Percentiles rank a stretch among this genome's conserved stretches.
These are phyloP conservation scores for Eremobia ochroleuca DNA, from an alignment of 2,888 invertebrate genomes.

Conservation along the genomic window DNA sequence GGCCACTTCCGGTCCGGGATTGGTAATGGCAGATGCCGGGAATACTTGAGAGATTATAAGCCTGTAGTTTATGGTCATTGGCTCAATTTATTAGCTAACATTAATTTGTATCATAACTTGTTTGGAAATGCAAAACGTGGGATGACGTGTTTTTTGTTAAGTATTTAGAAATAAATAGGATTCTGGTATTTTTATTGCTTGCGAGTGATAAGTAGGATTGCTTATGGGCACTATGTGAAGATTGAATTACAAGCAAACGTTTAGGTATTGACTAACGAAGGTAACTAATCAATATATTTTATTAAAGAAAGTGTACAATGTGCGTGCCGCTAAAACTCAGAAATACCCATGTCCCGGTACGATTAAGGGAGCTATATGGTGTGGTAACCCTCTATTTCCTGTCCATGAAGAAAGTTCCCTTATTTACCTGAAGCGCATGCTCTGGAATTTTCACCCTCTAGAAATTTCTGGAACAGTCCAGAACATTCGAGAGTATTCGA, in stretches of 20 bases:
- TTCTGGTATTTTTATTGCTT: not conserved
- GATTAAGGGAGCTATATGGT: too few species aligned
- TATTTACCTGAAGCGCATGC: too few species aligned
- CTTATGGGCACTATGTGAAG: not conserved
- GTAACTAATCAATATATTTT: too few species aligned
- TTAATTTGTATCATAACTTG: constrained; percentile 9
- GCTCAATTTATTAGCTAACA: constrained; percentile 40
- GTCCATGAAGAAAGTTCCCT: too few species aligned
- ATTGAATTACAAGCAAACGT: not conserved
- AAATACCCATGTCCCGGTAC: too few species aligned
- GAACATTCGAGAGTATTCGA: too few species aligned
- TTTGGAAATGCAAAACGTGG: constrained; percentile 5
- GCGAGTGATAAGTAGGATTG: not conserved
- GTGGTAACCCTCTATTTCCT: too few species aligned
- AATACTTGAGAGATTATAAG: constrained; percentile 55
- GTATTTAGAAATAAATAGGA: not conserved
- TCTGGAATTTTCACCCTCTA: too few species aligned
- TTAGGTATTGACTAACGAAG: not conserved
- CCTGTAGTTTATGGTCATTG: constrained; percentile 44
- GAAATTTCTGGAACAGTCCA: too few species aligned
- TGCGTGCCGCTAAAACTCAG: too few species aligned
- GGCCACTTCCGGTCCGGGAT: constrained; percentile 49
- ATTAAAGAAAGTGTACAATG: too few species aligned
- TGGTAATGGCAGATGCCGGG: constrained; percentile 55
- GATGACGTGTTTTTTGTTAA: not conserved